Base-by-base conservation (phyloP, 1,140 invertebrate species). In the Arion vulgaris region DNA sequence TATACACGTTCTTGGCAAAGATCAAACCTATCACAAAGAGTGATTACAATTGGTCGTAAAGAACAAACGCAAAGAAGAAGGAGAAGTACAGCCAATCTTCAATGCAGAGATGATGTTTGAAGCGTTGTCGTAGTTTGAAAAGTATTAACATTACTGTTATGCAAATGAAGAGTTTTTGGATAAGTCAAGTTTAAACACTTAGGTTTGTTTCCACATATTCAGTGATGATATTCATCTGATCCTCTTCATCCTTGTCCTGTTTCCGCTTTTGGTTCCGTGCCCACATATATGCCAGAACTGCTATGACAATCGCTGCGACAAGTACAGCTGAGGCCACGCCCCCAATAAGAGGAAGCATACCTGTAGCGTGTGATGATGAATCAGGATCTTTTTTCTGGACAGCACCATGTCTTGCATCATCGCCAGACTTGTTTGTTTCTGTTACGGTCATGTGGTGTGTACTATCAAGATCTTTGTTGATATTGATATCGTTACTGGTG, bases 271-370 rank as follows among this genome's bases (percentile, higher is more conserved):
- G 82, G 53, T 83, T 76, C 28, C 76, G 68, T 0, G 82, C 81
- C 84, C 84, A 85, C 75, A 83, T 51, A 49, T 51, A 83, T 0
- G 82, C 62, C 34, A 83, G 53, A 17, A 83, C 79, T 0, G 69
- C 82, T 26, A 85, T 83, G 26, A 85, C 84, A 15, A 81, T 51
- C 51, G 85, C 71, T 19, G 86, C 87, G 15, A 88, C 80, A n/a
- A 82, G 84, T 62, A 88, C 80, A 0, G 86, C 87, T 34, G 82
- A 75, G 19, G 82, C 82, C 23, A 88, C 77, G 26, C 87, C 87
- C 34, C 87, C 85, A 69, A 88, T 86, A n/a, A 88, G 51, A 13
- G 87, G 86, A 26, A 85, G 81, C 19, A 87, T 69, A 74, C 66
- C 53, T 32, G 26, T 62, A 9, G 36, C 57, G 32, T 39, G 26